Evolutionary conservation across 2,797 vertebrate species (phyloP).

Genomic region (Clarias platycephalus): DNA sequence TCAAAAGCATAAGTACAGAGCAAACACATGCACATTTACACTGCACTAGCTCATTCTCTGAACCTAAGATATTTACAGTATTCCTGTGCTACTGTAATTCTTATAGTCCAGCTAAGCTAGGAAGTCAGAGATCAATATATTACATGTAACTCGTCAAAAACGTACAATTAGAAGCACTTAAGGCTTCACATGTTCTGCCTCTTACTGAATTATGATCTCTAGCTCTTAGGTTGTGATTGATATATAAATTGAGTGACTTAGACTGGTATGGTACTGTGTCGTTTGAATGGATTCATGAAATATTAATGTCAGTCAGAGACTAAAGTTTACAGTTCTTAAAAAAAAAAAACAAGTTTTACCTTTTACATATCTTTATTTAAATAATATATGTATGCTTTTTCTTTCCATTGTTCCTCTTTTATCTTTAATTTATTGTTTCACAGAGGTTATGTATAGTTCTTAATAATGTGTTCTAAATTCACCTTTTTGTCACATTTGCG

Average conservation of each 20-base stretch:
- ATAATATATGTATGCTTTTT: constrained; percentile 60
- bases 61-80: constrained; percentile 44
- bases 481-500: not conserved
- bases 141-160: constrained; percentile 59
- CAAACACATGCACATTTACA: constrained; percentile 43
- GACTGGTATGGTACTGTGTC: constrained; percentile 14
- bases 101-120: constrained; percentile 43
- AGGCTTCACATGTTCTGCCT: constrained; percentile 47
- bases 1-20: constrained; percentile 41
- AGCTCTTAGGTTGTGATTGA: constrained; percentile 57
- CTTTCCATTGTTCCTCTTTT: constrained; percentile 56
- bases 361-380: constrained; percentile 31
- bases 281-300: constrained; percentile 5
- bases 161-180: constrained; percentile 45
- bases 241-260: constrained; percentile 54
- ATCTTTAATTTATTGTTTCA: constrained; percentile 25
- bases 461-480: constrained; percentile 12
- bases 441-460: constrained; percentile 15
- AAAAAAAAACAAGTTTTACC: constrained; percentile 74
- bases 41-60: constrained; percentile 49
- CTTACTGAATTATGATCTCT: constrained; percentile 59
- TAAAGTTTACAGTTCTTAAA: constrained; percentile 79
- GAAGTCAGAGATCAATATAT: constrained; percentile 39
- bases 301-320: constrained; percentile 47
- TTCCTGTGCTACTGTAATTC: constrained; percentile 48